These are phyloP conservation scores for Phaetusa simplex DNA, from an alignment of 2,113 vertebrate species.

Conservation along the genomic window DNA sequence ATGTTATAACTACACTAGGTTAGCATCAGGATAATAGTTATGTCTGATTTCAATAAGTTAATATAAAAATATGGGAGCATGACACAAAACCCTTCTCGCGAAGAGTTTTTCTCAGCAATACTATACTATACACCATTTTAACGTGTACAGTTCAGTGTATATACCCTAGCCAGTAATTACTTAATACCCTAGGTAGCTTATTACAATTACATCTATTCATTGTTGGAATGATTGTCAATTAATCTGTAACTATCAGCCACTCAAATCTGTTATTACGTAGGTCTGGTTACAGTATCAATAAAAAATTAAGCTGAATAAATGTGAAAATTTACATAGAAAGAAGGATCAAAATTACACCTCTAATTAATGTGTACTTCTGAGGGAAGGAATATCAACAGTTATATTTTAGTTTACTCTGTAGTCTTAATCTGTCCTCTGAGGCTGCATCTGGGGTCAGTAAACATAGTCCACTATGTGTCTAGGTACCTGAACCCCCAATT, in stretches of 20 bases:
- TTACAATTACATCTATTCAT: neutral
- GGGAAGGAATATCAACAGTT: neutral
- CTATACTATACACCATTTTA: neutral
- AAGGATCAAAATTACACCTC: neutral
- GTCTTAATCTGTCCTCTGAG: neutral
- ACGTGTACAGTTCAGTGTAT: neutral
- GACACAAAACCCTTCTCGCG: neutral
- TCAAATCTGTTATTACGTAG: neutral
- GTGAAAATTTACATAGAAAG: neutral
- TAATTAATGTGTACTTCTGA: neutral
- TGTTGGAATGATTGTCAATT: neutral
- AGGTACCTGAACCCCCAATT: rapidly evolving
- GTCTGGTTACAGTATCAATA: neutral
- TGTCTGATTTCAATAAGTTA: neutral
- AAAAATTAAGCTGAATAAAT: neutral
- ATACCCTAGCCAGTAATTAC: neutral
- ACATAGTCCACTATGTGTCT: neutral
- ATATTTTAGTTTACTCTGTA: neutral
- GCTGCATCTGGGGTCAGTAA: neutral
- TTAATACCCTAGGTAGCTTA: neutral
- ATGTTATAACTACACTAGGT: neutral
- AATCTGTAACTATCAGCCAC: neutral
- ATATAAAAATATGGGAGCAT: neutral
- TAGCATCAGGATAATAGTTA: neutral
- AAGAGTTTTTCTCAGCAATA: neutral